These are phyloP conservation scores for Eriosoma lanigerum DNA, from an alignment of 1,140 invertebrate species.

Conservation along the genomic window DNA sequence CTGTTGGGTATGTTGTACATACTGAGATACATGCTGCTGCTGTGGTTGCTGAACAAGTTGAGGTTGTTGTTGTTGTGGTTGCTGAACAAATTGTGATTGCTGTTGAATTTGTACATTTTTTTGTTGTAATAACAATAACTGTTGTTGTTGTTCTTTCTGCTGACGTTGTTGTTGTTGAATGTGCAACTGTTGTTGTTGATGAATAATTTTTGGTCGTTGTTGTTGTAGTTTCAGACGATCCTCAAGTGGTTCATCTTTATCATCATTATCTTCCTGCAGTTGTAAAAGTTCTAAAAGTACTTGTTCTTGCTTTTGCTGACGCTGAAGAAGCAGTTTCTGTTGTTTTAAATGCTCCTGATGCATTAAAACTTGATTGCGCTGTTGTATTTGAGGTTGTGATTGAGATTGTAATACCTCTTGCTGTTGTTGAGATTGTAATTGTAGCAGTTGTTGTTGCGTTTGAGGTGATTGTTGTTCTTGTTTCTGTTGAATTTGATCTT, in stretches of 20 bases:
- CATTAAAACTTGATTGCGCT: not conserved
- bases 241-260: not conserved
- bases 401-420: not conserved
- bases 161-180: not conserved
- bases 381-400: not conserved
- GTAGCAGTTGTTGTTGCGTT: not conserved
- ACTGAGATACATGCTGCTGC: not conserved
- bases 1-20: not conserved
- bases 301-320: conserved; percentile 22
- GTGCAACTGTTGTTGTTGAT: not conserved
- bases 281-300: not conserved
- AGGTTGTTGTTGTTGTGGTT: not conserved
- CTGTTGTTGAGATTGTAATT: not conserved
- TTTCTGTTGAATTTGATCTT: not conserved
- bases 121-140: not conserved
- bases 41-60: not conserved
- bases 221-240: not conserved
- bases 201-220: not conserved
- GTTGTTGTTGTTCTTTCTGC: not conserved
- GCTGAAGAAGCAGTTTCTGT: not conserved
- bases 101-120: not conserved
- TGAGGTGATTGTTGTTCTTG: not conserved
- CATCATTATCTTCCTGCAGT: not conserved
- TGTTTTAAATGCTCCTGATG: conserved; percentile 1
- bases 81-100: not conserved